Evolutionary conservation across 2,113 vertebrate species (phyloP).

Genomic region (Pholis gunnellus): DNA sequence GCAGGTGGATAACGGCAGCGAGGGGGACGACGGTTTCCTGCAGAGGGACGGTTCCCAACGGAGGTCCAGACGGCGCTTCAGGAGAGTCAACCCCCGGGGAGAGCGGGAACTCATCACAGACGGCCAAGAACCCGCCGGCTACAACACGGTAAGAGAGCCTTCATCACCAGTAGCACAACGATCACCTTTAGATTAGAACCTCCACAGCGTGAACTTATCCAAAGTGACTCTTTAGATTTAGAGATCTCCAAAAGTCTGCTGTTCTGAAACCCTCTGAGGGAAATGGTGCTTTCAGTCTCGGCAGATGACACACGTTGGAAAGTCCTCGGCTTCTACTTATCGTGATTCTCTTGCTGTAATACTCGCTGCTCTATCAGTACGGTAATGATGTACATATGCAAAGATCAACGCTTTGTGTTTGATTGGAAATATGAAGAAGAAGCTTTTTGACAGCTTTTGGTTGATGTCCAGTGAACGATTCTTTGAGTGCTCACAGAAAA

Average conservation of each 20-base stretch:
- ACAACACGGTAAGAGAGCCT: slow-evolving; percentile 82
- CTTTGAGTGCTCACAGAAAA: no score
- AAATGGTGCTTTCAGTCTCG: neutral
- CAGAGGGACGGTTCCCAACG: slow-evolving; percentile 89
- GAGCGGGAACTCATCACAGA: slow-evolving; percentile 94
- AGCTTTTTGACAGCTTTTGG: neutral
- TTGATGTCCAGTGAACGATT: neutral
- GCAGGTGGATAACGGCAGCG: slow-evolving; percentile 96
- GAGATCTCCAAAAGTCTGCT: neutral
- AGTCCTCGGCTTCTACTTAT: neutral
- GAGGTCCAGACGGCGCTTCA: slow-evolving; percentile 89
- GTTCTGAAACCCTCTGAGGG: neutral
- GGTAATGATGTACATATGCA: neutral
- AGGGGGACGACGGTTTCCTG: slow-evolving; percentile 88
- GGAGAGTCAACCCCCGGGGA: slow-evolving; percentile 90
- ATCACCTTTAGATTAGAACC: neutral
- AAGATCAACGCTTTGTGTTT: neutral
- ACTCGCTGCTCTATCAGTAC: neutral
- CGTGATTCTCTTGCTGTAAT: neutral
- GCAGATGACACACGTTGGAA: neutral
- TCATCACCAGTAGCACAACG: no score
- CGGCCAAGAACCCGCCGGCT: slow-evolving; percentile 84
- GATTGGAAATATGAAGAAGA: neutral
- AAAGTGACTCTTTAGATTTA: neutral
- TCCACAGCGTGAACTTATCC: neutral